Percentiles rank a stretch among this genome's conserved stretches.
Conservation (phyloP, 2,888 invertebrate genomes). For the Encarsia formosa region DNA sequence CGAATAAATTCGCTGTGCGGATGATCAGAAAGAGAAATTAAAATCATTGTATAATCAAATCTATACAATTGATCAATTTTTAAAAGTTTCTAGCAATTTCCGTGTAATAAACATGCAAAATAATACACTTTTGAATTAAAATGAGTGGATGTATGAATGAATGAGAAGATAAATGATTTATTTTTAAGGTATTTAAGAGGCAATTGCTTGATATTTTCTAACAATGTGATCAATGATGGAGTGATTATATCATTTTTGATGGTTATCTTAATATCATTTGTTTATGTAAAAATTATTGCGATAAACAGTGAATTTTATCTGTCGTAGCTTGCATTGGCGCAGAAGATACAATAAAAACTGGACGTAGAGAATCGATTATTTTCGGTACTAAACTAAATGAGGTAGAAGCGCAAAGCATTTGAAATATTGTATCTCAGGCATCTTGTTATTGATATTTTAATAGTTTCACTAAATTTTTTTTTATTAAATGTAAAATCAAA, state of each 20-base stretch:
- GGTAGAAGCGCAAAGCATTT: constrained; percentile 22
- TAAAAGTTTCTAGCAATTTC: constrained; percentile 13
- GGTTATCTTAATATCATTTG: constrained; percentile 10
- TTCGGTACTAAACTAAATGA: constrained; percentile 25
- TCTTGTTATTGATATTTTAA: constrained; percentile 26
- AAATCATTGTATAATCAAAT: constrained; percentile 7
- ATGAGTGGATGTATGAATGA: not conserved
- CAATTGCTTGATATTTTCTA: constrained; percentile 16
- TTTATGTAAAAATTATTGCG: constrained; percentile 5
- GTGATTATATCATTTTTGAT: not conserved
- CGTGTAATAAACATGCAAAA: not conserved
- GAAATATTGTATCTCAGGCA: constrained; percentile 24
- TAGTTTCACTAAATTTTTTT: constrained; percentile 12
- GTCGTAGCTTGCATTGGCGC: constrained; percentile 16
- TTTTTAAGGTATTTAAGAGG: not conserved
- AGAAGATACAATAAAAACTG: constrained; percentile 9
- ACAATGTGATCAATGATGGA: constrained; percentile 6
- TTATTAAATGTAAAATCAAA: too few species aligned
- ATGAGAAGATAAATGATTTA: constrained; percentile 2
- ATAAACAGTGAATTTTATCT: constrained; percentile 4
- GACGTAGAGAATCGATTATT: constrained; percentile 24
- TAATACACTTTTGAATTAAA: constrained; percentile 5
- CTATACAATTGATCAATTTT: constrained; percentile 12
- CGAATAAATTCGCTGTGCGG: constrained; percentile 20
- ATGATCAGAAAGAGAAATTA: constrained; percentile 4